A percentile compares a stretch with the other conserved stretches of the same genome.
phyloP scores from a whole-genome alignment of 2,797 vertebrate species.

The Pristis pectinata region DNA sequence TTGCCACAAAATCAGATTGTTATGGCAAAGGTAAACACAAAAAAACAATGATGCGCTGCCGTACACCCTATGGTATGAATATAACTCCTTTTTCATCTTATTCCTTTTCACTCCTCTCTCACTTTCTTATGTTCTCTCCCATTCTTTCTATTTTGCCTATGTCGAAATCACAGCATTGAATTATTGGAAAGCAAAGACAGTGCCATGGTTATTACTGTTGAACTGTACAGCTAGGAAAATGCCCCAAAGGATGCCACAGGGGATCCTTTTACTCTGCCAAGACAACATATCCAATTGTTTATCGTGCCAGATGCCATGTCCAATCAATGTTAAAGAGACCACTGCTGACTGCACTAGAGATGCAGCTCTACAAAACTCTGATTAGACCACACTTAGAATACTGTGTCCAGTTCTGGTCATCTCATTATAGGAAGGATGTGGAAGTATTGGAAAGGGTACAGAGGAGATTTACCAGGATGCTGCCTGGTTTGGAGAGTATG shows the following conservation, averaged over 20 bases:
- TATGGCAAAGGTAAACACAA: not conserved
- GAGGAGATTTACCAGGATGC: too few species aligned
- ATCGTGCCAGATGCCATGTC: conserved; percentile 43
- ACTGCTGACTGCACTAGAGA: conserved; percentile 39
- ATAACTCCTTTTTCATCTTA: not conserved
- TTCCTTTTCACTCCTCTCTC: not conserved
- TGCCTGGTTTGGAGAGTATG: too few species aligned
- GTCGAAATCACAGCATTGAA: conserved; percentile 39
- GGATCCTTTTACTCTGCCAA: conserved; percentile 43
- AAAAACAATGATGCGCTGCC: conserved; percentile 1
- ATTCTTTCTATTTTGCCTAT: not conserved
- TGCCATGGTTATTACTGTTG: conserved; percentile 39
- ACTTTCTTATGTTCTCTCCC: not conserved
- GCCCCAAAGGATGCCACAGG: conserved; percentile 40
- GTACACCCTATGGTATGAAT: conserved; percentile 24
- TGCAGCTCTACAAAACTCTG: too few species aligned
- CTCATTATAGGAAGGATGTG: too few species aligned
- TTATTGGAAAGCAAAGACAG: conserved; percentile 42
- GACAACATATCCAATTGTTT: conserved; percentile 48
- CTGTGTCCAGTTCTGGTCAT: too few species aligned
- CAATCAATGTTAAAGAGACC: conserved; percentile 47
- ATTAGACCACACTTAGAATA: too few species aligned
- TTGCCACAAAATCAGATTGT: not conserved
- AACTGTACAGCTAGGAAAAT: conserved; percentile 39
- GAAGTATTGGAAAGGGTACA: too few species aligned